Conservation (phyloP, 2,888 invertebrate genomes). For the Euplexia lucipara region DNA sequence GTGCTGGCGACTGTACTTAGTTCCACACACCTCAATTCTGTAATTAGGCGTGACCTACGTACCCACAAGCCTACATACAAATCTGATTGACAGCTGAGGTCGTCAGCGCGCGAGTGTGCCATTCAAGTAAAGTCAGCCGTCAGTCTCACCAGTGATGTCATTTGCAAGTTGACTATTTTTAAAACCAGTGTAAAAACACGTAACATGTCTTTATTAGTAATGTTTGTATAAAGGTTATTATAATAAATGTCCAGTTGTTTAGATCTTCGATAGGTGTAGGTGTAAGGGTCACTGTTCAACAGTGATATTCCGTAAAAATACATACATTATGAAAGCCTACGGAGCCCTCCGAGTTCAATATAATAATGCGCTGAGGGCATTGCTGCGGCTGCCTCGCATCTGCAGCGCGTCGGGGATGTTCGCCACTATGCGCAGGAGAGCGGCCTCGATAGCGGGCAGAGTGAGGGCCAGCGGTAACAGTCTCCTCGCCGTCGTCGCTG, state of each 20-base stretch:
- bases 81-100: constrained; percentile 46
- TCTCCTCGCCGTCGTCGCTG: too few relatives aligned
- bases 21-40: neutral
- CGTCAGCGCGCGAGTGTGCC: neutral
- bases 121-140: constrained; percentile 18
- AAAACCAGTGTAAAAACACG: constrained; percentile 37
- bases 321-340: too few relatives aligned
- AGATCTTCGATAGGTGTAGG: neutral
- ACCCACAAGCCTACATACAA: constrained; percentile 17
- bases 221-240: constrained; percentile 16
- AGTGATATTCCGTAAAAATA: too few relatives aligned
- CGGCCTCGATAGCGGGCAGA: too few relatives aligned
- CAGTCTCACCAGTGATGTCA: constrained; percentile 41
- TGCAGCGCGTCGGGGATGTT: too few relatives aligned
- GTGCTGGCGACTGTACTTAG: too few relatives aligned
- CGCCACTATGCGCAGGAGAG: too few relatives aligned
- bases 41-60: constrained; percentile 4
- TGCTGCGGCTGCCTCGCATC: too few relatives aligned
- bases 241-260: constrained; percentile 17
- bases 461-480: too few relatives aligned
- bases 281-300: neutral
- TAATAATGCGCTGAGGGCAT: too few relatives aligned
- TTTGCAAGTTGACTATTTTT: constrained; percentile 13
- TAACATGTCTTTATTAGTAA: constrained; percentile 16
- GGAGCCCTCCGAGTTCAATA: too few relatives aligned